Conservation (phyloP, 2,797 vertebrate species). For the Rhyacichthys aspro region DNA sequence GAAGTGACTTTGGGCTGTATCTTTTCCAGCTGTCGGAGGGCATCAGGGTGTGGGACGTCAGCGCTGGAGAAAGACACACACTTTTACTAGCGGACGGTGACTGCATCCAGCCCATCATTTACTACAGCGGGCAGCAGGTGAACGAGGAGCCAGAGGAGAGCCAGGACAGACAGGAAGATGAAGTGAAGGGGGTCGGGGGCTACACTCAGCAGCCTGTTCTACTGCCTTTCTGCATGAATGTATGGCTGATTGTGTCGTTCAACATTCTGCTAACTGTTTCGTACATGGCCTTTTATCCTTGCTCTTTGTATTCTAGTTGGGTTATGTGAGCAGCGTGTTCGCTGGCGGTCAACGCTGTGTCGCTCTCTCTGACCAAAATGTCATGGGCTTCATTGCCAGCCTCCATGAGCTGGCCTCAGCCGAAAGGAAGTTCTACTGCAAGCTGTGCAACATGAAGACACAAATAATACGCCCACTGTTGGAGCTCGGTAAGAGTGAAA, state of each 20-base stretch:
- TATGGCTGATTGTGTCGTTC: constrained; percentile 61
- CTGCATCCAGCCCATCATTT: constrained; percentile 92
- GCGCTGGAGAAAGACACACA: constrained; percentile 89
- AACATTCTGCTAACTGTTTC: background rate
- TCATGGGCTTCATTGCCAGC: constrained; percentile 93
- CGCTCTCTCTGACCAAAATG: constrained; percentile 87
- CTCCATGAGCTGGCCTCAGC: constrained; percentile 93
- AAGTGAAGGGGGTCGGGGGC: constrained; percentile 64
- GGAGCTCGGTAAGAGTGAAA: constrained; percentile 83
- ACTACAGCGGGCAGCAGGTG: constrained; percentile 90
- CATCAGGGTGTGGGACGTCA: constrained; percentile 87
- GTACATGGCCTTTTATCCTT: background rate
- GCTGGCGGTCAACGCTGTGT: constrained; percentile 86
- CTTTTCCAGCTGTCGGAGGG: constrained; percentile 84
- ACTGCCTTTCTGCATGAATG: constrained; percentile 89
- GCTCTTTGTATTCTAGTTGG: constrained; percentile 79
- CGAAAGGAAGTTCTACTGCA: constrained; percentile 92
- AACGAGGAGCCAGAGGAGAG: constrained; percentile 35
- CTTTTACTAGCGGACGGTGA: constrained; percentile 91
- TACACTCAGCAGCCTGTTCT: constrained; percentile 85
- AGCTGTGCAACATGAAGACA: constrained; percentile 87
- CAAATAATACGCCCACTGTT: constrained; percentile 91
- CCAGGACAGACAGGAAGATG: constrained; percentile 55
- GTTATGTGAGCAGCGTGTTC: constrained; percentile 89
- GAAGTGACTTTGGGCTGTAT: background rate